Evolutionary conservation across 2,888 invertebrate genomes (phyloP), one percentile per base, ranked within the genome.

Genomic region (Trichogramma evanescens): DNA sequence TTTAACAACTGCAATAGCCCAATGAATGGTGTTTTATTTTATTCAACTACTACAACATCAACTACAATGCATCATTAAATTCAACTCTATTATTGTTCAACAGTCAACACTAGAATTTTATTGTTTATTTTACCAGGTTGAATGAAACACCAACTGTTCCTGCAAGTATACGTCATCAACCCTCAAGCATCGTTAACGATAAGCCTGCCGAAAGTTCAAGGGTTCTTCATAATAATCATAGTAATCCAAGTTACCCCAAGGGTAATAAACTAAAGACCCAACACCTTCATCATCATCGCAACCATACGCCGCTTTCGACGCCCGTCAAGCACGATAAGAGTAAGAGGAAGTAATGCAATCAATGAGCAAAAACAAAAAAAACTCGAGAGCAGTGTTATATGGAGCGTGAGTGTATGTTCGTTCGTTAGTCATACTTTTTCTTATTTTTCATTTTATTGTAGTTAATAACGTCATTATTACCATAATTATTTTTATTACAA

Each of bases 321-420:
- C 68, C 26, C 26, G 26, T 69, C 68, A 75, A 76, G 69, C 71
- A 72, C 68, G 76, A 76, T 69, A 77, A 75, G 68, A 72, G 65
- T 71, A 76, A 76, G 70, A 71, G 73, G 71, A 76, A 75, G 72
- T 76, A 75, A 74, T 52, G 6, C 52, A 50, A 50, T 8, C 13
- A 13, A 50, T 50, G 13, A 50, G 9, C 13, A n/a, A 50, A 50
- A n/a, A 26, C 50, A n/a, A 50, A 50, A 13, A 13, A 50, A 50
- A 50, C 50, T 26, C 9, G 13, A 26, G 50, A 50, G 13, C 9
- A 50, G 8, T n/a, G 50, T 50, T n/a, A 26, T 26, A 26, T 26
- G 26, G 26, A 26, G 26, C 26, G 26, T 26, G 26, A 26, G 26
- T 26, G 26, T 26, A 26, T 26, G 26, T 26, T 26, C 26, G 26